Evolutionary conservation across 1,140 invertebrate genomes (phyloP).

Genomic region (Nephila pilipes): DNA sequence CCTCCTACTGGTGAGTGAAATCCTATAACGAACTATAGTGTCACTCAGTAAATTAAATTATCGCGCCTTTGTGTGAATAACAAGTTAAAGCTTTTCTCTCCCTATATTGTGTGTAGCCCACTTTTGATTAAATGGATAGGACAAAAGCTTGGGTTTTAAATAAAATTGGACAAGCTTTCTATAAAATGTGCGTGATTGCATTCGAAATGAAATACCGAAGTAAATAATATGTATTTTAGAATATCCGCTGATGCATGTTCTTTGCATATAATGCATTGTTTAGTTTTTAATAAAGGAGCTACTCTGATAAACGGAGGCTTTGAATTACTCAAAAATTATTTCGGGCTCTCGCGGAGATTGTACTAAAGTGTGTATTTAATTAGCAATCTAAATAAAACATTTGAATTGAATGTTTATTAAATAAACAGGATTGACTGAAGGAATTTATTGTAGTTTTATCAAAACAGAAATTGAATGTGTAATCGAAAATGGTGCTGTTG

Average conservation of each 20-base stretch:
- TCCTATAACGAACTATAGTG: not conserved
- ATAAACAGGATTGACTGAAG: no score
- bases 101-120: not conserved
- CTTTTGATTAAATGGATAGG: constrained; percentile 11
- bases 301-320: not conserved
- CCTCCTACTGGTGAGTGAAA: not conserved
- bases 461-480: no score
- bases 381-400: not conserved
- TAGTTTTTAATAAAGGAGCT: not conserved
- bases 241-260: not conserved
- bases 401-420: no score
- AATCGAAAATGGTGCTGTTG: no score
- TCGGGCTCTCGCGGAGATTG: not conserved
- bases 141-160: constrained; percentile 28
- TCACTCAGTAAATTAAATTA: constrained; percentile 24
- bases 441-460: no score
- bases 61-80: not conserved
- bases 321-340: not conserved
- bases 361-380: not conserved
- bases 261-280: not conserved
- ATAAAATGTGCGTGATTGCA: not conserved
- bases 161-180: not conserved
- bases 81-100: not conserved
- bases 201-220: not conserved
- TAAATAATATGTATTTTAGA: not conserved